Evolutionary conservation across 2,797 vertebrate genomes (phyloP).

Genomic region (Gymnodraco acuticeps): DNA sequence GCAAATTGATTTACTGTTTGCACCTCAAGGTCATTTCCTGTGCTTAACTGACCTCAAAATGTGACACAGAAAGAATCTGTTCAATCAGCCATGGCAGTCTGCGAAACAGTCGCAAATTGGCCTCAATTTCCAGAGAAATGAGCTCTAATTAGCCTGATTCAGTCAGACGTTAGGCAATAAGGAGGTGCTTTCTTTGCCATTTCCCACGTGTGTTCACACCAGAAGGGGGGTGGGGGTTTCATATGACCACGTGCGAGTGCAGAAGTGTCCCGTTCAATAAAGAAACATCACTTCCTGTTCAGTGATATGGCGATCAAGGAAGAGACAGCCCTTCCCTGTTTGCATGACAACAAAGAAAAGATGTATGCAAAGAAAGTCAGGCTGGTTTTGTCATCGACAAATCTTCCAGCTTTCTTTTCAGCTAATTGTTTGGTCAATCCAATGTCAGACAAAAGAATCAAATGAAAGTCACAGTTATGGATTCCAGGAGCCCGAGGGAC

Average conservation of each 20-base stretch:
- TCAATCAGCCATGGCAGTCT: background rate
- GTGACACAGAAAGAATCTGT: background rate
- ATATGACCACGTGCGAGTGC: conserved; percentile 3
- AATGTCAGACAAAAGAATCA: background rate
- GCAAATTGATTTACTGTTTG: background rate
- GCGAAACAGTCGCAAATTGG: background rate
- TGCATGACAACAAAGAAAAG: background rate
- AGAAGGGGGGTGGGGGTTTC: background rate
- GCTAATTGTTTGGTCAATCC: background rate
- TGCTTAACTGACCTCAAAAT: conserved; percentile 6
- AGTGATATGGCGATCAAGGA: background rate
- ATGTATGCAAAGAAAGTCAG: no score
- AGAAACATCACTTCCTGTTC: conserved; percentile 17
- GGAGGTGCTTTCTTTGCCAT: conserved; percentile 6
- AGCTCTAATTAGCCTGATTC: conserved; percentile 44
- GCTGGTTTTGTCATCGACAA: background rate
- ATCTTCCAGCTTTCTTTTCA: background rate
- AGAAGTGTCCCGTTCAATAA: conserved; percentile 4
- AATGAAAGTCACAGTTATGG: background rate
- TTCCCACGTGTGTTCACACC: background rate
- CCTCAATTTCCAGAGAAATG: conserved; percentile 39
- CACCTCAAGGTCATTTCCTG: conserved; percentile 3
- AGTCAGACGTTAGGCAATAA: conserved; percentile 8
- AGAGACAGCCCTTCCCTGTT: background rate
- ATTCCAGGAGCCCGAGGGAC: background rate